Conservation (phyloP, 37 sponge, comb jelly and placozoan species). For the Diacarnus erythraeanus region DNA sequence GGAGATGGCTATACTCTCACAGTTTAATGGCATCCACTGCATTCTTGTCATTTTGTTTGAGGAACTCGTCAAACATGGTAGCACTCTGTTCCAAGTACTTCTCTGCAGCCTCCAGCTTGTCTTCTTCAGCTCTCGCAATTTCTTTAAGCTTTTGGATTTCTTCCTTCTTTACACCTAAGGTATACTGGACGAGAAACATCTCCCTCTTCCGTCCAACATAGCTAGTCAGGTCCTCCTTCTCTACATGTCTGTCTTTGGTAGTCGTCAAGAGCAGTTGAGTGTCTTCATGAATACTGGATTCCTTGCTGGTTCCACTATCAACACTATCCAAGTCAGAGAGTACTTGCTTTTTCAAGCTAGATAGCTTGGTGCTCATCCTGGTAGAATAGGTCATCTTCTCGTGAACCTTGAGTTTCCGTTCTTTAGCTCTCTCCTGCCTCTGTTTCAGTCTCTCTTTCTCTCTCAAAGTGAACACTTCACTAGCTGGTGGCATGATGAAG, state of each 20-base stretch:
- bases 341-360: constrained; percentile 50
- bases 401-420: constrained; percentile 77
- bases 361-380: constrained; percentile 68
- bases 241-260: constrained; percentile 81
- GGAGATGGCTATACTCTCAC: no score
- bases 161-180: constrained; percentile 92
- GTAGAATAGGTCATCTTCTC: constrained; percentile 92
- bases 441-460: constrained; percentile 70
- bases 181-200: constrained; percentile 95
- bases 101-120: constrained; percentile 89
- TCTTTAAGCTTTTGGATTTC: constrained; percentile 92
- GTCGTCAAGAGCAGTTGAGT: constrained; percentile 72
- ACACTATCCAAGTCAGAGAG: constrained; percentile 24
- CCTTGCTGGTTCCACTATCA: constrained; percentile 25
- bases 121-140: constrained; percentile 92
- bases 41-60: constrained; percentile 95
- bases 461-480: constrained; percentile 78
- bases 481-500: constrained; percentile 84
- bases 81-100: constrained; percentile 93
- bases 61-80: constrained; percentile 93
- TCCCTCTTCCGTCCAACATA: constrained; percentile 83
- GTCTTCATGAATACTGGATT: constrained; percentile 51
- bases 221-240: constrained; percentile 86
- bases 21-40: constrained; percentile 94
- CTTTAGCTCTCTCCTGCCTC: constrained; percentile 68